A percentile compares a stretch with the other conserved stretches of the same genome.
Conservation (phyloP, 2,888 invertebrate genomes). For the Pantelozetes paolii region DNA sequence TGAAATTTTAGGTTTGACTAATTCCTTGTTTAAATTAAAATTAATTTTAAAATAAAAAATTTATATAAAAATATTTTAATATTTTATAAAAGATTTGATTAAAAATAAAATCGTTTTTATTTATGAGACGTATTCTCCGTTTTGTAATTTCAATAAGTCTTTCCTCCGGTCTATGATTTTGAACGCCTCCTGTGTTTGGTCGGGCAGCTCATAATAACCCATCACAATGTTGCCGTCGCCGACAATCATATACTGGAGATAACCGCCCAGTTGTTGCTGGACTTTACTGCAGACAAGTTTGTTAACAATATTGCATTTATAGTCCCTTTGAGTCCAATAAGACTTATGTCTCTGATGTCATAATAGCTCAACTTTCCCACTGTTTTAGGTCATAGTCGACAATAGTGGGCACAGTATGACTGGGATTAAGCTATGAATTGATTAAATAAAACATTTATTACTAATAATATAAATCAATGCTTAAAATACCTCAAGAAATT, state of each 20-base stretch:
- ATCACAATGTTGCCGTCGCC: constrained; percentile 90
- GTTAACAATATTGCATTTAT: constrained; percentile 56
- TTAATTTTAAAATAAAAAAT: too few species aligned
- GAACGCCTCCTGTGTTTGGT: constrained; percentile 68
- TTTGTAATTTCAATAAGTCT: constrained; percentile 94
- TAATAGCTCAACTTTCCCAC: constrained; percentile 73
- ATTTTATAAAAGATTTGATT: too few species aligned
- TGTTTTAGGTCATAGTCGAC: constrained; percentile 73
- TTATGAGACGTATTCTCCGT: constrained; percentile 95
- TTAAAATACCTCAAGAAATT: constrained; percentile 61
- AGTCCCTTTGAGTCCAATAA: constrained; percentile 45
- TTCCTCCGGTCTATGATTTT: constrained; percentile 71
- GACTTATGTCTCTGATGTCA: constrained; percentile 56
- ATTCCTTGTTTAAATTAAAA: too few species aligned
- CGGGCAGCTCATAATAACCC: constrained; percentile 87
- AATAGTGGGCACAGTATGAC: constrained; percentile 76
- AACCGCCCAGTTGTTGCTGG: constrained; percentile 76
- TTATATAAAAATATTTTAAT: too few species aligned
- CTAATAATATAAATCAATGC: not conserved
- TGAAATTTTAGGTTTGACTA: too few species aligned
- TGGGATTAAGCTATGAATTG: constrained; percentile 54
- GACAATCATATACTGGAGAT: constrained; percentile 76
- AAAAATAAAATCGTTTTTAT: too few species aligned
- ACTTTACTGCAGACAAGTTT: constrained; percentile 63
- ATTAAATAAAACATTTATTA: constrained; percentile 6